phyloP scores from a whole-genome alignment of 2,797 vertebrate genomes.

The Gymnothorax reevesii region DNA sequence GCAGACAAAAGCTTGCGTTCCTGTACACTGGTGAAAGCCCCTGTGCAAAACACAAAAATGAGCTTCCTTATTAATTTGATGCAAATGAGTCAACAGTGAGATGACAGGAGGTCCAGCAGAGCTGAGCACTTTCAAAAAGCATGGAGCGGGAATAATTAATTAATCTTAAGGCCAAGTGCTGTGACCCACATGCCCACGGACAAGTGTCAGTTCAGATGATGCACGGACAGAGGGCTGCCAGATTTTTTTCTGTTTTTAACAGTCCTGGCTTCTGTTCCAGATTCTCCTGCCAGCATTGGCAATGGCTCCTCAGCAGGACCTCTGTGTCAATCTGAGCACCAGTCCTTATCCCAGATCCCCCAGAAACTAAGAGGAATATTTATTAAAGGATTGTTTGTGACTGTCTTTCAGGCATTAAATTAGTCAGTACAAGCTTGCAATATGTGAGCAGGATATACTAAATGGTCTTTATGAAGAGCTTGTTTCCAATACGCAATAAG shows the following conservation, averaged over 20 bases:
- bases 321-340: background rate
- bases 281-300: background rate
- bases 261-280: background rate
- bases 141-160: background rate
- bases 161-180: background rate
- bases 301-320: too few species aligned
- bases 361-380: too few species aligned
- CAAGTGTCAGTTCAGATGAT: background rate
- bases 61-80: background rate
- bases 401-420: too few species aligned
- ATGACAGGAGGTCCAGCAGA: background rate
- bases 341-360: background rate
- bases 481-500: too few species aligned
- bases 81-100: constrained; percentile 16
- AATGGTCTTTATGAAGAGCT: too few species aligned
- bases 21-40: background rate
- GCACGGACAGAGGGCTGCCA: background rate
- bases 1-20: too few species aligned
- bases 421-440: too few species aligned
- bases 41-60: background rate
- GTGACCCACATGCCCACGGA: background rate
- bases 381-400: too few species aligned
- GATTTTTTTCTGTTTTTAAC: too few species aligned
- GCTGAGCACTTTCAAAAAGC: background rate
- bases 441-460: too few species aligned